Percentiles rank a stretch among this genome's conserved stretches.
These are phyloP conservation scores for Sphinx pinastri DNA, from an alignment of 2,888 invertebrate genomes.

Conservation along the genomic window DNA sequence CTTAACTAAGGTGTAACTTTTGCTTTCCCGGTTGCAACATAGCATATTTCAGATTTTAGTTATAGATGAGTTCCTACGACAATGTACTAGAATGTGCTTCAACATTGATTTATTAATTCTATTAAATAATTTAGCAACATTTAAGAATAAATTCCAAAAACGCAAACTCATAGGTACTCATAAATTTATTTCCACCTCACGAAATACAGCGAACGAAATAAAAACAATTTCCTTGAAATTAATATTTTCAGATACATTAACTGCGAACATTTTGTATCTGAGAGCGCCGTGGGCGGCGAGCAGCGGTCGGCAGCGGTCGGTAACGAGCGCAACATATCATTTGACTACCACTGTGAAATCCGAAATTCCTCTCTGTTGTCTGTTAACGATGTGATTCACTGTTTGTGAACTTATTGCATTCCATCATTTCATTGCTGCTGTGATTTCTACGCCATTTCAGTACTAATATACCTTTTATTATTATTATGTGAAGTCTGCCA, in stretches of 20 bases:
- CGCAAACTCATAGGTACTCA: too few relatives aligned
- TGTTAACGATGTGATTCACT: constrained; percentile 48
- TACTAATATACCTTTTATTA: too few relatives aligned
- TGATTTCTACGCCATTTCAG: background rate
- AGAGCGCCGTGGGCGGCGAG: background rate
- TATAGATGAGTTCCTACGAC: too few relatives aligned
- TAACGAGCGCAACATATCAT: constrained; percentile 59
- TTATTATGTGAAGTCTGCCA: too few relatives aligned
- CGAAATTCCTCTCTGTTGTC: constrained; percentile 45
- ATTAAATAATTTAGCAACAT: too few relatives aligned
- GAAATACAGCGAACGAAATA: background rate
- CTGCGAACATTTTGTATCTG: background rate
- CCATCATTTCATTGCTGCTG: constrained; percentile 25
- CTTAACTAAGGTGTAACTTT: too few relatives aligned
- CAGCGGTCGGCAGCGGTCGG: constrained; percentile 26
- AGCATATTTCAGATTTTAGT: too few relatives aligned
- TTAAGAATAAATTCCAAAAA: too few relatives aligned
- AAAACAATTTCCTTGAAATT: background rate
- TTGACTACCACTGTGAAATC: constrained; percentile 50
- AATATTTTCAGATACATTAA: background rate
- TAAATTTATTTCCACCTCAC: too few relatives aligned
- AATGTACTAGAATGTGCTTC: too few relatives aligned
- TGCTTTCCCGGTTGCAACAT: too few relatives aligned
- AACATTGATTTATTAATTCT: too few relatives aligned
- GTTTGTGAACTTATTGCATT: constrained; percentile 42